Evolutionary conservation across 30 jellyfish, hydroid and myxozoan genomes (phyloP).

Genomic region (Pseudorhiza aurosa): DNA sequence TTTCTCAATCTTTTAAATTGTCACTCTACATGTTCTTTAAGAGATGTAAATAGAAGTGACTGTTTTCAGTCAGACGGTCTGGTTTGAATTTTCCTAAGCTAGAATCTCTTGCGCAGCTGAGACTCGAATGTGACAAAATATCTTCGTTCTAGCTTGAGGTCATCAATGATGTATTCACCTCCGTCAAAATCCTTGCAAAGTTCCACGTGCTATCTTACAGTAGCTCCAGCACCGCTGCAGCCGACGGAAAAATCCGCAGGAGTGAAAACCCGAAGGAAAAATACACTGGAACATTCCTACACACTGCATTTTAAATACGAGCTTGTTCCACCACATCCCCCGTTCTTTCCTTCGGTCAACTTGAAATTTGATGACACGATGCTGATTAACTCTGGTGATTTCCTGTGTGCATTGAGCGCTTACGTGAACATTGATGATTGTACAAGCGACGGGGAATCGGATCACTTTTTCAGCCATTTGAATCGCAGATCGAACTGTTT

Average conservation of each 20-base stretch:
- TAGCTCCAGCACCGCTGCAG: slow-evolving; percentile 49
- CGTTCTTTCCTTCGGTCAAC: slow-evolving; percentile 74
- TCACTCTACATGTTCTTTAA: too few species aligned
- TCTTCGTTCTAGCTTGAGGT: not conserved
- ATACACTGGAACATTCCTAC: not conserved
- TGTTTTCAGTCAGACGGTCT: too few species aligned
- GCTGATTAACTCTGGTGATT: slow-evolving; percentile 85
- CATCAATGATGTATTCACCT: slow-evolving; percentile 7
- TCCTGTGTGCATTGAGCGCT: slow-evolving; percentile 64
- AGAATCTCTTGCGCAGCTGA: too few species aligned
- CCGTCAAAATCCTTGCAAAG: slow-evolving; percentile 39
- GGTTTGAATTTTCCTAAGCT: too few species aligned
- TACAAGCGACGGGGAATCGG: not conserved
- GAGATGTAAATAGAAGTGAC: too few species aligned
- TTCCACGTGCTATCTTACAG: slow-evolving; percentile 55
- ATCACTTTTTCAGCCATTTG: not conserved
- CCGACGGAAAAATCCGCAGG: not conserved
- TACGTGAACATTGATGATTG: not conserved
- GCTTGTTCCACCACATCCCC: slow-evolving; percentile 86
- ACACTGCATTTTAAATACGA: slow-evolving; percentile 74
- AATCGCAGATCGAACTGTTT: slow-evolving; percentile 28
- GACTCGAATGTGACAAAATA: too few species aligned
- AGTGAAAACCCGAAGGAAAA: not conserved
- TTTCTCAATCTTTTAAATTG: too few species aligned
- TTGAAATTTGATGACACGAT: slow-evolving; percentile 68